Percentiles rank a stretch among this genome's conserved stretches.
Conservation (phyloP, 2,888 invertebrate genomes). For the Orgyia antiqua region DNA sequence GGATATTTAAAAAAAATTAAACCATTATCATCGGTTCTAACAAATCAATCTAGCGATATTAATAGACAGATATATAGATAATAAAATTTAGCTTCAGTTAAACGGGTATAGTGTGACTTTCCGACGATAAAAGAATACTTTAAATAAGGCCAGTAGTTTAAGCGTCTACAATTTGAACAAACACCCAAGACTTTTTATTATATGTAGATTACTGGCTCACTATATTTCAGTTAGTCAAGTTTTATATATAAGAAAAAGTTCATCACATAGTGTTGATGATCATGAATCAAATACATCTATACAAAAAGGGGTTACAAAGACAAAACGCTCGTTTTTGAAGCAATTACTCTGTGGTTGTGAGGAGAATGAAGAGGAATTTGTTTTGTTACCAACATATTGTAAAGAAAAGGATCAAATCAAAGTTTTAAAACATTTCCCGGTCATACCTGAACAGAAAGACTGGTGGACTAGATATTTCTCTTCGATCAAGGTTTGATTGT, state of each 20-base stretch:
- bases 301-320: slow-evolving; percentile 10
- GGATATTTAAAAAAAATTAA: no score
- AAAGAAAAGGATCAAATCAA: slow-evolving; percentile 24
- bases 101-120: no score
- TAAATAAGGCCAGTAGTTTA: no score
- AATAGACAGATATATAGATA: no score
- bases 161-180: no score
- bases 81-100: no score
- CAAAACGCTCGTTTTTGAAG: slow-evolving; percentile 34
- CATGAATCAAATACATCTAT: slow-evolving; percentile 10
- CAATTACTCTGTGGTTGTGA: slow-evolving; percentile 31
- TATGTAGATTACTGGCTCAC: no score
- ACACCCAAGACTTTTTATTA: no score
- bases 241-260: slow-evolving; percentile 26
- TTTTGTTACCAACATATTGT: slow-evolving; percentile 42
- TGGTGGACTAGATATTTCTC: slow-evolving; percentile 58
- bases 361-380: slow-evolving; percentile 43
- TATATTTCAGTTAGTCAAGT: slow-evolving; percentile 27
- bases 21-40: no score
- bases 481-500: slow-evolving; percentile 37
- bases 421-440: slow-evolving; percentile 11
- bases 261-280: slow-evolving; percentile 3
- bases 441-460: slow-evolving; percentile 28
- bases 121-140: no score
- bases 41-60: no score